Evolutionary conservation across 2,888 invertebrate species (phyloP).

Genomic region (Drosophila nr. medialis): DNA sequence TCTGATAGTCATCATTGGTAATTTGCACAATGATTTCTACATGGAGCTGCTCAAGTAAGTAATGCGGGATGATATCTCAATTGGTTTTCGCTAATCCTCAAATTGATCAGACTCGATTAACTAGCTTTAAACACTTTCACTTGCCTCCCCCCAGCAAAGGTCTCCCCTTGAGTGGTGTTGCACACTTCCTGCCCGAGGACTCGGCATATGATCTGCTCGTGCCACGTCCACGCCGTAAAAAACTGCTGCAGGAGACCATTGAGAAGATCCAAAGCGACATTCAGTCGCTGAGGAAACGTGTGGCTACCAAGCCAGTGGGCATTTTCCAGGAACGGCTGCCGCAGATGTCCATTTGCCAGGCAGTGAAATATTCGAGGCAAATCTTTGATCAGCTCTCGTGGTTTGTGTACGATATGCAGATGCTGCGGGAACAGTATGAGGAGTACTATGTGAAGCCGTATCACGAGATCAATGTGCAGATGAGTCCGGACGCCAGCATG

Average conservation of each 20-base stretch:
- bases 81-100: background rate
- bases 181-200: constrained; percentile 78
- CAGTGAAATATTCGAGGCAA: constrained; percentile 51
- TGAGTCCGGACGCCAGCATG: constrained; percentile 44
- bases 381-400: constrained; percentile 79
- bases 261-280: constrained; percentile 61
- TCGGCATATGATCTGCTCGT: constrained; percentile 73
- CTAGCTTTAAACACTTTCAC: background rate
- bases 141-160: constrained; percentile 26
- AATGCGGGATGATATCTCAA: too few species aligned
- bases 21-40: constrained; percentile 58
- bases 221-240: constrained; percentile 65
- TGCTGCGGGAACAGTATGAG: constrained; percentile 71
- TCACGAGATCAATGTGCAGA: constrained; percentile 65
- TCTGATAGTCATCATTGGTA: constrained; percentile 71
- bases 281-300: constrained; percentile 61
- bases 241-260: constrained; percentile 52
- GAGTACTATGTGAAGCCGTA: constrained; percentile 70
- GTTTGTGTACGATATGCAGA: constrained; percentile 79
- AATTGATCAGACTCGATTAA: background rate
- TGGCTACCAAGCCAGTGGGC: constrained; percentile 69
- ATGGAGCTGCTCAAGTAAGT: constrained; percentile 30
- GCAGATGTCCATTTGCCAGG: constrained; percentile 74
- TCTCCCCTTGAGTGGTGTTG: constrained; percentile 72
- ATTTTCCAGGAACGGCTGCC: constrained; percentile 75